Evolutionary conservation across 2,888 invertebrate species (phyloP), one percentile per base, ranked within the genome.

Genomic region (Catocala fraxini): DNA sequence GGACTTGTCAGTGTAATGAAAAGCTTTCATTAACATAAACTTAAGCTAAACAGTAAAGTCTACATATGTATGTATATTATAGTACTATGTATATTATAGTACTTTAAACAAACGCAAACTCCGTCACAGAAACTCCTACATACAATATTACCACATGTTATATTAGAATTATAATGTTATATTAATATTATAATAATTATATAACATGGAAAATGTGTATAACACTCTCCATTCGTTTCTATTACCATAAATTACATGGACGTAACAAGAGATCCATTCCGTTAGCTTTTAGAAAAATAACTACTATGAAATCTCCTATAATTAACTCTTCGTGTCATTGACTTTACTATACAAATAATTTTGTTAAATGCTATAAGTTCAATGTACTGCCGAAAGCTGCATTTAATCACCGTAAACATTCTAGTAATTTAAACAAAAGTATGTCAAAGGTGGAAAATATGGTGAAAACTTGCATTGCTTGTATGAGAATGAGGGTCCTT

Each of bases 241-340:
- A 55, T 47, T n/a, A 15, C 25, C 33, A 56, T 60, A 79, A 51
- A 69, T 71, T 68, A 77, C 45, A 71, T 79, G 88, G 87, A 88
- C 87, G 87, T 78, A 76, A 85, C 52, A 57, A 79, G 86, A 86
- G 83, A 86, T 87, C 85, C 74, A 79, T 76, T 76, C 58, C 13
- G 57, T 72, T 74, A 61, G 59, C 61, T 65, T 80, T 80, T 82
- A 67, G 68, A 86, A 86, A 86, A 85, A 84, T 85, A 81, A 80
- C 60, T 62, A 58, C 56, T 72, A 52, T 69, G 51, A 61, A 70
- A 63, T 62, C 51, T 57, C 63, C 58, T 67, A 63, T 60, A 63
- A 69, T 53, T 65, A 62, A 53, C 0, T 61, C 64, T 75, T 73
- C 39, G 11, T 57, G 59, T 70, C 39, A 53, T 65, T 64, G 57